These are phyloP conservation scores for Drymodes brunneopygia DNA, from an alignment of 2,113 vertebrate species.

Conservation along the genomic window DNA sequence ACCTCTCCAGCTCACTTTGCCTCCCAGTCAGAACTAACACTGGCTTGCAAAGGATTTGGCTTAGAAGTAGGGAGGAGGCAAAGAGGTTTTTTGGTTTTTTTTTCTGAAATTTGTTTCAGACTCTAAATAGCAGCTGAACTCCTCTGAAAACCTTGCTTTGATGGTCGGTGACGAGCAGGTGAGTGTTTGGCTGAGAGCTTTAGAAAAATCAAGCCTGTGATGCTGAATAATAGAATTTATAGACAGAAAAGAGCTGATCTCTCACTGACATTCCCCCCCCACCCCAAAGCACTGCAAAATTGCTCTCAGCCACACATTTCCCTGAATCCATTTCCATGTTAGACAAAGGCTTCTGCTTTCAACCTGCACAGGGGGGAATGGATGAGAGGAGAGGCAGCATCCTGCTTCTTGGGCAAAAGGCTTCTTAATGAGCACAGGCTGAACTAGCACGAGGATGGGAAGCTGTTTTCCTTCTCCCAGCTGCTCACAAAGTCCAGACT, in stretches of 20 bases:
- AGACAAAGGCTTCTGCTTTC: neutral
- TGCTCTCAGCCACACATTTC: neutral
- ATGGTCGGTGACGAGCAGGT: neutral
- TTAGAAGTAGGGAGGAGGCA: neutral
- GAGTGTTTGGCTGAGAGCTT: neutral
- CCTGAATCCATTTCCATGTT: neutral
- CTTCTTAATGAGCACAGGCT: neutral
- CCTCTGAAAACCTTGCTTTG: neutral
- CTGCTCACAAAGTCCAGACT: neutral
- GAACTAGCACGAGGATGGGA: neutral
- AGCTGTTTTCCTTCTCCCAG: neutral
- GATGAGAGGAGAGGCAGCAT: neutral
- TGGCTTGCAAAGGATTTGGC: neutral
- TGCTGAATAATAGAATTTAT: neutral
- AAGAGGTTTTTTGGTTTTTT: neutral
- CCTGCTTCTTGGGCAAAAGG: neutral
- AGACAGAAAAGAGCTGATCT: neutral
- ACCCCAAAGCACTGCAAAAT: neutral
- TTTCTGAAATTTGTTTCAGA: neutral
- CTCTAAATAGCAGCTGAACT: neutral
- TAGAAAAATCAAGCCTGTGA: conserved; percentile 4
- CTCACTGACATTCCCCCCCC: neutral
- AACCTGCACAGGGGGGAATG: neutral
- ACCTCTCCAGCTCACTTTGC: neutral
- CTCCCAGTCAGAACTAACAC: neutral